Base-by-base conservation (phyloP, 2,888 invertebrate species). In the Stenodema calcarata region DNA sequence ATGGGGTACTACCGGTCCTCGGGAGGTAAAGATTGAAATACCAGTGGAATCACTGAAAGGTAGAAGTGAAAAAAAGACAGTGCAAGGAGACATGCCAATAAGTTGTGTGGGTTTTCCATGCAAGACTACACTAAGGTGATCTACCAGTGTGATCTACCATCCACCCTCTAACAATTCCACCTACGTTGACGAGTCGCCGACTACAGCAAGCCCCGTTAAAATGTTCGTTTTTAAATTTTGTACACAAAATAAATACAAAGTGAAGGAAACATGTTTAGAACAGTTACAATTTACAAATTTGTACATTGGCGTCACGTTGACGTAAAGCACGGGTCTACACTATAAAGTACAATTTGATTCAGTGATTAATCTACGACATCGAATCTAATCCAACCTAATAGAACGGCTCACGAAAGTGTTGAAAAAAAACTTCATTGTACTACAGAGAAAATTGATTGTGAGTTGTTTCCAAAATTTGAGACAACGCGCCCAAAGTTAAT, bases 331-430 rank as follows among this genome's bases (percentile, higher is more conserved):
- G 73, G 35, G 18, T 73, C 73, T 35, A 73, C n/a, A n/a, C 35
- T 35, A 73, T n/a, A 7, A 73, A 9, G 73, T 73, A 73, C 0
- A 73, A 30, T 27, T 70, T 12, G 12, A n/a, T 16, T 54, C n/a
- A n/a, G 70, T 70, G 70, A 70, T 18, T 41, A 30, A 14, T 41
- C 41, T 73, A 73, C 41, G 16, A 73, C 35, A 30, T 35, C 35
- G 35, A 7, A 23, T 73, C 73, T 73, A 73, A 35, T 14, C 73
- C 35, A 73, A 4, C 35, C 73, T 35, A 35, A 41, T n/a, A 73
- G 73, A 73, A 73, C 73, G 73, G 73, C 73, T 73, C 35, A 73
- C 73, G 73, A 73, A 73, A 73, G 73, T 73, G 35, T 41, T 35
- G 1, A 73, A 28, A 35, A 28, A 35, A 14, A 54, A n/a, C n/a